Percentiles rank a stretch among this genome's conserved stretches.
phyloP scores from a whole-genome alignment of 2,888 invertebrate genomes.

The Drosophila flavopinicola region DNA sequence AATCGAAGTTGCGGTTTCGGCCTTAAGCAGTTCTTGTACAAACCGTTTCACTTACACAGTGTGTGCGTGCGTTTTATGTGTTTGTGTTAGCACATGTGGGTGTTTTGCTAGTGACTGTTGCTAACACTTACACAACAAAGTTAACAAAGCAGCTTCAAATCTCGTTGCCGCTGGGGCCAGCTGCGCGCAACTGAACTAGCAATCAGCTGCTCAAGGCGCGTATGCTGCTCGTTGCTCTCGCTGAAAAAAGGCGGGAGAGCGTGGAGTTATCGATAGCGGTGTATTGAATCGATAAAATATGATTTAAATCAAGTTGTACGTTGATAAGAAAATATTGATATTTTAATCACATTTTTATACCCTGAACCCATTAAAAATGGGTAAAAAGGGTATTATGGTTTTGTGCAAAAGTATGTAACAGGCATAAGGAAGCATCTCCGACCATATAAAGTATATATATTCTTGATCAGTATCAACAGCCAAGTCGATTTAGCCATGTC shows the following conservation, averaged over 20 bases:
- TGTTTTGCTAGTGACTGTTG: constrained; percentile 16
- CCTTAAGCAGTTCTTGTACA: constrained; percentile 11
- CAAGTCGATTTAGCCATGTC: too few species aligned
- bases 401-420: too few species aligned
- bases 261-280: constrained; percentile 27
- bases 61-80: neutral
- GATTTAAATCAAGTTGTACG: constrained; percentile 1
- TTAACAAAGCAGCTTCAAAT: constrained; percentile 40
- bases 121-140: constrained; percentile 39
- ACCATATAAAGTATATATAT: too few species aligned
- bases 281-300: constrained; percentile 18
- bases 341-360: too few species aligned
- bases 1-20: constrained; percentile 3
- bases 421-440: too few species aligned
- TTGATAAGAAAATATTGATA: neutral
- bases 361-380: too few species aligned
- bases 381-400: too few species aligned
- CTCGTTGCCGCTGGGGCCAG: constrained; percentile 8
- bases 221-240: constrained; percentile 26
- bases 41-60: constrained; percentile 27
- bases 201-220: constrained; percentile 40
- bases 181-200: constrained; percentile 33
- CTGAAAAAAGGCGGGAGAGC: neutral
- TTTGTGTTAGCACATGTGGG: constrained; percentile 9
- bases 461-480: too few species aligned